phyloP scores from a whole-genome alignment of 2,888 invertebrate species.

The Plebejus melissa region DNA sequence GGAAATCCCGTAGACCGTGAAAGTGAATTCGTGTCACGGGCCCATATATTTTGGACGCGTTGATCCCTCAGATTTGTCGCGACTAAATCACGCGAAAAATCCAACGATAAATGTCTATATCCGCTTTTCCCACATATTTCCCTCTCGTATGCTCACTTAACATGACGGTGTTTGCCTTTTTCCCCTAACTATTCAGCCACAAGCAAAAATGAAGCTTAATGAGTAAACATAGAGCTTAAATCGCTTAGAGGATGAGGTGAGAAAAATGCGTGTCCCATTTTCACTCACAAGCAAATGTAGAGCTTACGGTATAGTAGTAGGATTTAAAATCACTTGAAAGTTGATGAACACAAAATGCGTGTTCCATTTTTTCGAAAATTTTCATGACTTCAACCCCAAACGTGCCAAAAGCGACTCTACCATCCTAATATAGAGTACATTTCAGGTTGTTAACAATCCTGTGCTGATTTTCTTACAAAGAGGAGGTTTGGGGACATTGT shows the following conservation, averaged over 20 bases:
- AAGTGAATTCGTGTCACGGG: constrained; percentile 35
- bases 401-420: constrained; percentile 24
- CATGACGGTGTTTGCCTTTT: constrained; percentile 76
- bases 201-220: constrained; percentile 41
- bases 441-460: constrained; percentile 32
- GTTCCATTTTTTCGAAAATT: constrained; percentile 52
- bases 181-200: constrained; percentile 48
- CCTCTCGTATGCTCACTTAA: constrained; percentile 79
- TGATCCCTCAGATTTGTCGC: constrained; percentile 72
- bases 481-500: constrained; percentile 68
- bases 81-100: constrained; percentile 76
- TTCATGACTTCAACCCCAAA: constrained; percentile 22
- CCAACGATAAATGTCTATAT: constrained; percentile 77
- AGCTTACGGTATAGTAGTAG: constrained; percentile 31
- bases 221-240: neutral
- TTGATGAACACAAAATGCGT: constrained; percentile 52
- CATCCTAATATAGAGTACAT: constrained; percentile 35
- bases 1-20: constrained; percentile 26
- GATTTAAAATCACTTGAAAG: constrained; percentile 33
- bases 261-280: constrained; percentile 54
- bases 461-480: constrained; percentile 42
- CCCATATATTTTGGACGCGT: constrained; percentile 50
- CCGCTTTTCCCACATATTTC: constrained; percentile 78
- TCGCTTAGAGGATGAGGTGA: constrained; percentile 37
- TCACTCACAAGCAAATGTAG: constrained; percentile 36